Evolutionary conservation across 2,113 vertebrate species (phyloP), one percentile per base, ranked within the genome.

Genomic region (Rattus rattus): DNA sequence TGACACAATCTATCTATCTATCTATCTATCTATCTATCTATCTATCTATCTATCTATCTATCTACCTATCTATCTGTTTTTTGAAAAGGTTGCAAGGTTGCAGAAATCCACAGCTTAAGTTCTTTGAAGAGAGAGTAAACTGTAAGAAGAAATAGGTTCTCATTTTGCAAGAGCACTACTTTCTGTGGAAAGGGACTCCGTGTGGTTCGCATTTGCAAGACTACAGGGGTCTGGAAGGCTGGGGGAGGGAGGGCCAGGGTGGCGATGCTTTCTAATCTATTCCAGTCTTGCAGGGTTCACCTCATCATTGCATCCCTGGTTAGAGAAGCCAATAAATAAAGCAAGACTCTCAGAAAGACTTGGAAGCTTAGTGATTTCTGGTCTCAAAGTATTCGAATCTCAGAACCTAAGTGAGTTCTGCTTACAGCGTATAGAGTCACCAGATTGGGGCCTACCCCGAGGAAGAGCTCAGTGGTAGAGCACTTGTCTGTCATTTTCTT

Each of bases 281-380:
- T 70, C 19, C 28, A 14, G 9, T n/a, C 77, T 95, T 88, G 67
- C 49, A 10, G 49, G 16, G 11, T 73, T 91, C 28, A 6, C 28
- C 49, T 95, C 69, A 33, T 30, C 65, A 88, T 85, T 76, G 13
- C 43, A 54, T 16, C n/a, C 1, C 10, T 80, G 70, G 7, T 86
- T 65, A 69, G 24, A 59, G 47, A 94, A 49, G 36, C 1, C n/a
- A 77, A 22, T 65, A 43, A 52, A 54, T 85, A 84, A 43, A 63
- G 24, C 26, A 28, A 39, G 39, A 54, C 75, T 90, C 79, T 83
- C 7, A 89, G 73, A 80, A 83, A 81, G 26, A 77, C 30, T 33
- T 80, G 22, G n/a, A 56, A 69, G 75, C 92, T 94, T 47, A 92
- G 22, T 88, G 52, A 86, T 91, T 95, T 83, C 54, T 72, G 49